phyloP scores from a whole-genome alignment of 2,113 vertebrate genomes.

The Varanus komodoensis region DNA sequence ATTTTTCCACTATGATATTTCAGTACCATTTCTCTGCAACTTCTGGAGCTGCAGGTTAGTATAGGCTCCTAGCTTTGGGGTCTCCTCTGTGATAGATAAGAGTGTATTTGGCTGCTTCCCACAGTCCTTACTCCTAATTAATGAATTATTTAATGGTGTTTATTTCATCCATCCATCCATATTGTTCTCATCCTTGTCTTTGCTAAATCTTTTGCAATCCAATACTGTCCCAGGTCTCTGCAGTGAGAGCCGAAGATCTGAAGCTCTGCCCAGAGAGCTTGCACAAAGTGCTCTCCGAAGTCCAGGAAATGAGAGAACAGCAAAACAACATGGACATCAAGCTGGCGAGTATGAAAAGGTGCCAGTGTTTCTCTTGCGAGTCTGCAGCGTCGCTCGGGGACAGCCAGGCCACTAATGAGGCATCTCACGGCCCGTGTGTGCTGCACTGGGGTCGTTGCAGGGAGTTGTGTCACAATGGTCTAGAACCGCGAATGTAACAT shows the following conservation, averaged over 20 bases:
- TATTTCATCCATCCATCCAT: not conserved
- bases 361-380: not conserved
- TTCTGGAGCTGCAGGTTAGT: not conserved
- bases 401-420: not conserved
- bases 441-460: not conserved
- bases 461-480: not conserved
- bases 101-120: not conserved
- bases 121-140: not conserved
- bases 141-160: not conserved
- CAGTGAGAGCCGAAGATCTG: conserved; percentile 72
- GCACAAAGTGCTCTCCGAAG: conserved; percentile 74
- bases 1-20: not conserved
- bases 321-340: conserved; percentile 72
- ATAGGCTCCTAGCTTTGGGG: not conserved
- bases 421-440: too few species aligned
- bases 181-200: not conserved
- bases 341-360: conserved; percentile 78
- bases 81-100: not conserved
- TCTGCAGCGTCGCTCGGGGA: not conserved
- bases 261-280: conserved; percentile 67
- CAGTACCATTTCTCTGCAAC: not conserved
- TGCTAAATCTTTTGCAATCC: not conserved
- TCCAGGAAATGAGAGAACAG: conserved; percentile 75
- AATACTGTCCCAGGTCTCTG: conserved; percentile 61
- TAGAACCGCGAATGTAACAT: not conserved